These are phyloP conservation scores for Reticulitermes speratus DNA, from an alignment of 1,140 invertebrate genomes.

Conservation along the genomic window DNA sequence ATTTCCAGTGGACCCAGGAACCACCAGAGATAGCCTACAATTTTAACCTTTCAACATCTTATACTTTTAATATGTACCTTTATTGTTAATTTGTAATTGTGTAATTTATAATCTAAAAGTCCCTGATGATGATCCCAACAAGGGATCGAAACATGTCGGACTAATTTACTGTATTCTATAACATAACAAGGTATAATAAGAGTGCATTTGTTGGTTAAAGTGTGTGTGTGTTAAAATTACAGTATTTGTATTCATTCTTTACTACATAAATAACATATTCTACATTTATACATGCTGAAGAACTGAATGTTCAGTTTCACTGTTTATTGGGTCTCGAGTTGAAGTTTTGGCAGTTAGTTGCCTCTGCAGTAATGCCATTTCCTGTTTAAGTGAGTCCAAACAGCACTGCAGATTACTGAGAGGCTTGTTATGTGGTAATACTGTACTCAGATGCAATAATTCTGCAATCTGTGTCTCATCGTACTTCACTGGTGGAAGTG, in stretches of 20 bases:
- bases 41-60: too few relatives aligned
- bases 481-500: conserved; percentile 36
- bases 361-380: conserved; percentile 30
- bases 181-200: too few relatives aligned
- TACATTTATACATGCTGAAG: background rate
- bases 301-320: background rate
- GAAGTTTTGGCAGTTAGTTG: conserved; percentile 25
- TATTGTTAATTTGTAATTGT: too few relatives aligned
- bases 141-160: too few relatives aligned
- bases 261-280: background rate
- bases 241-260: background rate
- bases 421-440: conserved; percentile 33
- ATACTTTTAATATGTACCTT: too few relatives aligned
- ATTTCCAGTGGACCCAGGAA: too few relatives aligned
- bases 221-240: too few relatives aligned
- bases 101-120: too few relatives aligned
- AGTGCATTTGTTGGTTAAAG: too few relatives aligned
- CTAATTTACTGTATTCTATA: too few relatives aligned
- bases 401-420: conserved; percentile 32
- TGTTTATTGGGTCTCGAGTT: background rate
- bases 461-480: conserved; percentile 37
- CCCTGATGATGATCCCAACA: too few relatives aligned
- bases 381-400: conserved; percentile 29
- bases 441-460: conserved; percentile 35
- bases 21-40: too few relatives aligned